Evolutionary conservation across 2,797 vertebrate species (phyloP).

Genomic region (Intellagama lesueurii): DNA sequence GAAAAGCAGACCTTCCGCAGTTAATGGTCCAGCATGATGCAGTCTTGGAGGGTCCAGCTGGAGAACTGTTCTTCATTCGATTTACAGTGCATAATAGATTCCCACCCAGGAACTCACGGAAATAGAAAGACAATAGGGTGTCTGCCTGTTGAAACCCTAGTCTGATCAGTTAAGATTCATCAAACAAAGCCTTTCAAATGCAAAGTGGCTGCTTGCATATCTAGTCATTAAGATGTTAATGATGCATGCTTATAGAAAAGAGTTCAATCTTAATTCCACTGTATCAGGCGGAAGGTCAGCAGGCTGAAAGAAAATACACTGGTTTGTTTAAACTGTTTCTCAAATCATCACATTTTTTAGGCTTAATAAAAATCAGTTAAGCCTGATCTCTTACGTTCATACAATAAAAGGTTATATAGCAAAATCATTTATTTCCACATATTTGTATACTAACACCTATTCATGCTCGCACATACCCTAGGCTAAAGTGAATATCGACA

Average conservation of each 20-base stretch:
- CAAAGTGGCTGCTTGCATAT: conserved; percentile 10
- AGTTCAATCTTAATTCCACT: conserved; percentile 39
- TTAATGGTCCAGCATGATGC: not conserved
- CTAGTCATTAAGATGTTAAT: conserved; percentile 32
- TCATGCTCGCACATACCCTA: not conserved
- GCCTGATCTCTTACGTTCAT: not conserved
- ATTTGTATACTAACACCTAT: not conserved
- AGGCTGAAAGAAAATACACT: conserved; percentile 18
- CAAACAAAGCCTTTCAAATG: conserved; percentile 34
- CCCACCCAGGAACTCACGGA: not conserved
- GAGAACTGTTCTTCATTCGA: conserved; percentile 25
- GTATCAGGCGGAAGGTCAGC: not conserved
- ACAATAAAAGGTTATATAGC: not conserved
- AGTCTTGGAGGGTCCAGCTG: conserved; percentile 14
- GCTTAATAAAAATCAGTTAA: too few relatives aligned
- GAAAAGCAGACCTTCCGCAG: conserved; percentile 19
- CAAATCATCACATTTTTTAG: conserved; percentile 20
- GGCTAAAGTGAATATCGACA: too few relatives aligned
- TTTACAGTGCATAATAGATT: conserved; percentile 19
- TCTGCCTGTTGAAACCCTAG: conserved; percentile 4
- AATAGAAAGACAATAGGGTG: not conserved
- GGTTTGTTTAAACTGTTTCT: conserved; percentile 27
- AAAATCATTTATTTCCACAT: not conserved
- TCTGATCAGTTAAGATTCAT: conserved; percentile 26
- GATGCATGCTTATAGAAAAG: not conserved